Evolutionary conservation across 2,797 vertebrate species (phyloP).

Genomic region (Peromyscus nudipes): DNA sequence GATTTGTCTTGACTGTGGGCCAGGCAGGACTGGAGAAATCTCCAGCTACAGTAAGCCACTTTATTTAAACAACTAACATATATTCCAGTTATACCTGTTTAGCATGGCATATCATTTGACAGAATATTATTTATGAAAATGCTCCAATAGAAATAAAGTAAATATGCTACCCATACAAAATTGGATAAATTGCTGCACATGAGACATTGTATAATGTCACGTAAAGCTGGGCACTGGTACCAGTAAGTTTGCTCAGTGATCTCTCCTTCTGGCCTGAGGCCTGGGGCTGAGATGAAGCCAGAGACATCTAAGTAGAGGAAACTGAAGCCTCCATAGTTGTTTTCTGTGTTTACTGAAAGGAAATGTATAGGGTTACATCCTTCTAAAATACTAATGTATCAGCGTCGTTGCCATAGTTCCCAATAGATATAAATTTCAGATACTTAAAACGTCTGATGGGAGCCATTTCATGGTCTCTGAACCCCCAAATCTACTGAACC

Average conservation of each 20-base stretch:
- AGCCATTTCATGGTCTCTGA: not conserved
- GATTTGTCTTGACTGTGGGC: too few species aligned
- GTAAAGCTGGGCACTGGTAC: not conserved
- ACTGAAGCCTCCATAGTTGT: not conserved
- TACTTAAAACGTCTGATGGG: not conserved
- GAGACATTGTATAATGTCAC: not conserved
- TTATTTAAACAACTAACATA: slow-evolving; percentile 12
- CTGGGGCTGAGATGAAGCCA: not conserved
- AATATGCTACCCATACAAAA: not conserved
- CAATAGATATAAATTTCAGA: not conserved
- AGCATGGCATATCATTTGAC: not conserved
- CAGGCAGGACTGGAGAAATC: too few species aligned
- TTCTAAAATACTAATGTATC: not conserved
- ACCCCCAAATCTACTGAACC: not conserved
- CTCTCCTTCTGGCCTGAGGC: not conserved
- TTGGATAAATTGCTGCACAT: not conserved
- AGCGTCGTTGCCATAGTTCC: not conserved
- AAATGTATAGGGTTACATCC: not conserved
- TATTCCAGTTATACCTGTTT: not conserved
- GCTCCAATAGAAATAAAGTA: slow-evolving; percentile 23
- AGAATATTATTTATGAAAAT: slow-evolving; percentile 14
- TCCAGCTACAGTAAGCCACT: not conserved
- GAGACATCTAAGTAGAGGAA: not conserved
- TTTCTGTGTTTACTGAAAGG: not conserved
- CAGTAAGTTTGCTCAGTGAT: not conserved